Conservation (phyloP, 1,140 invertebrate species). For the Mizuhopecten yessoensis region DNA sequence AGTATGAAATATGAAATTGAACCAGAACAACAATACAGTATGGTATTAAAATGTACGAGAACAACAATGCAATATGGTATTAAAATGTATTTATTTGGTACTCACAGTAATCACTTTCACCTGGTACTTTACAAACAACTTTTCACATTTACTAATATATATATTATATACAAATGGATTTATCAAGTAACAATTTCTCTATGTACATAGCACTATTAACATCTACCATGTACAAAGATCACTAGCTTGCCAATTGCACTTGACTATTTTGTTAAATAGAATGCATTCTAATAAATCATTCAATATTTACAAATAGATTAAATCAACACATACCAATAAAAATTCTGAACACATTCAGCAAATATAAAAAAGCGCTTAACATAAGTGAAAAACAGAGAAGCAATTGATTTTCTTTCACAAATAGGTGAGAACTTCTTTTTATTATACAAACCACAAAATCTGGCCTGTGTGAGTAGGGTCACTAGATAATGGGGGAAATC, state of each 20-base stretch:
- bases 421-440: too few relatives aligned
- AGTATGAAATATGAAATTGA: neutral
- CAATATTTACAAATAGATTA: neutral
- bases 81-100: constrained; percentile 40
- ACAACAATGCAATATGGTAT: neutral
- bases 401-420: neutral
- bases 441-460: too few relatives aligned
- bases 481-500: too few relatives aligned
- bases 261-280: constrained; percentile 13
- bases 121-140: constrained; percentile 5
- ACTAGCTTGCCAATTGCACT: neutral
- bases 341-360: constrained; percentile 34
- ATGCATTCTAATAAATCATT: neutral
- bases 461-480: neutral
- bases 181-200: neutral
- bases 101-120: constrained; percentile 31
- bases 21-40: neutral
- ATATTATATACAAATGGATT: constrained; percentile 36
- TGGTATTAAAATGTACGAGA: neutral
- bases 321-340: neutral
- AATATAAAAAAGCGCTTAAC: constrained; percentile 13
- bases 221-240: neutral
- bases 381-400: neutral
- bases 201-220: constrained; percentile 14
- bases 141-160: neutral